phyloP scores from a whole-genome alignment of 2,113 vertebrate species.

The Oncorhynchus masou region DNA sequence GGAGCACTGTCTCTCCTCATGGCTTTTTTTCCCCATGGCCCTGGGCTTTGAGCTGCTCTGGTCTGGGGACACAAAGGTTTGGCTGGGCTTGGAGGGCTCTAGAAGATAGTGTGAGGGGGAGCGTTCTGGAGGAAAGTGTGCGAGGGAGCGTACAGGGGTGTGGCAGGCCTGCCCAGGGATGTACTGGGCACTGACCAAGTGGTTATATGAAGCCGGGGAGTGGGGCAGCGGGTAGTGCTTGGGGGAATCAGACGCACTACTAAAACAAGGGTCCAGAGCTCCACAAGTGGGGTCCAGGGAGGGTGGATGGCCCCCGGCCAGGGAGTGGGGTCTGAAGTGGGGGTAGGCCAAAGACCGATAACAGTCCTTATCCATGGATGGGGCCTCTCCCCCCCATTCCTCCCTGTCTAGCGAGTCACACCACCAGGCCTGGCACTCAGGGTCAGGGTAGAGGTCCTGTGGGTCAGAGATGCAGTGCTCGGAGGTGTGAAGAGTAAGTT shows the following conservation, averaged over 20 bases:
- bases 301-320: conserved; percentile 57
- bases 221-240: conserved; percentile 61
- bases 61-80: conserved; percentile 48
- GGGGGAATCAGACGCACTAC: conserved; percentile 58
- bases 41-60: conserved; percentile 51
- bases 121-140: conserved; percentile 49
- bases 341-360: conserved; percentile 63
- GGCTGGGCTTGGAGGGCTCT: conserved; percentile 49
- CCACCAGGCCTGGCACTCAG: conserved; percentile 62
- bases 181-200: conserved; percentile 78
- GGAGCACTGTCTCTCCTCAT: conserved; percentile 66
- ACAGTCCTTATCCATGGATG: conserved; percentile 60
- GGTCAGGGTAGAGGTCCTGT: conserved; percentile 58
- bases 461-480: conserved; percentile 58
- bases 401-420: conserved; percentile 59
- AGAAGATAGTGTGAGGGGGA: conserved; percentile 52
- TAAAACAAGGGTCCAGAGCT: conserved; percentile 51
- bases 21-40: conserved; percentile 67
- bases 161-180: conserved; percentile 73
- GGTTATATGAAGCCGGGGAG: conserved; percentile 55
- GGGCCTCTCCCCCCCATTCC: conserved; percentile 49
- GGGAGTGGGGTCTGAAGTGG: conserved; percentile 61
- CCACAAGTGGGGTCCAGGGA: conserved; percentile 52
- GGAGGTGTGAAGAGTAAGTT: conserved; percentile 57
- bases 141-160: conserved; percentile 55